Conservation (phyloP, 2,888 invertebrate species). For the Noctua comes region DNA sequence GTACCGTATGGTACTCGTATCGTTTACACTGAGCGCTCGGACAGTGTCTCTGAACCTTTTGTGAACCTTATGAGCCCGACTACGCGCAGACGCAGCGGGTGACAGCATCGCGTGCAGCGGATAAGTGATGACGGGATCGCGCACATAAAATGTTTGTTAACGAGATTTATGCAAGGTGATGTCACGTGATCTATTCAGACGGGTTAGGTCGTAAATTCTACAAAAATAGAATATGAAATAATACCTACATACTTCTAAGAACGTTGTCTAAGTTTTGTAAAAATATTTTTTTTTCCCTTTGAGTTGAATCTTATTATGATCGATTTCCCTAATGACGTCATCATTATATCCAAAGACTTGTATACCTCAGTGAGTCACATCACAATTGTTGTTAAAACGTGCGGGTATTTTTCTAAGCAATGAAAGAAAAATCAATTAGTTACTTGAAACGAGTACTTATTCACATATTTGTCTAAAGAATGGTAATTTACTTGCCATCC, state of each 20-base stretch:
- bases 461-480: conserved; percentile 23
- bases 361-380: background rate
- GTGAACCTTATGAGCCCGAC: background rate
- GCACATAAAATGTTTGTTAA: conserved; percentile 8
- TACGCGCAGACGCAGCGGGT: background rate
- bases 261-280: background rate
- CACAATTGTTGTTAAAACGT: background rate
- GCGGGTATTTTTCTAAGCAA: conserved; percentile 1
- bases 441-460: background rate
- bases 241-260: background rate
- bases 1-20: background rate
- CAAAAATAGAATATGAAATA: background rate
- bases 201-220: background rate
- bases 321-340: background rate
- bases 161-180: background rate
- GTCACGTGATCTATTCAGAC: background rate
- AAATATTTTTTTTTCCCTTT: background rate
- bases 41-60: background rate
- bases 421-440: conserved; percentile 18
- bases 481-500: background rate
- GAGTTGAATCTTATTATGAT: background rate
- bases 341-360: background rate
- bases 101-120: background rate
- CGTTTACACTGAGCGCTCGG: background rate
- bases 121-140: background rate